Base-by-base conservation (phyloP, 1,140 invertebrate genomes). In the Saccostrea glomerata region DNA sequence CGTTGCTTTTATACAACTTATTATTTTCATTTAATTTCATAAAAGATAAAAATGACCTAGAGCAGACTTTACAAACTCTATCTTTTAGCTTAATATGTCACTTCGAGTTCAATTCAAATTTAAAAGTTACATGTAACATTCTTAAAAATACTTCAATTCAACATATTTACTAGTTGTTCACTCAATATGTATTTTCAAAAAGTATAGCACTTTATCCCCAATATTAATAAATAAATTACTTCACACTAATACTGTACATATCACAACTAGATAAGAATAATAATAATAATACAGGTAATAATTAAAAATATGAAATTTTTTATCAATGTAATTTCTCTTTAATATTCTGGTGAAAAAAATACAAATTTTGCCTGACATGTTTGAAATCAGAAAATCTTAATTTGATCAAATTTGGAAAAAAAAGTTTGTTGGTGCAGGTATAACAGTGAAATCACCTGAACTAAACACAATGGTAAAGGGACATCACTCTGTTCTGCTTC, bases 161-260 rank as follows among this genome's bases (percentile, higher is more conserved):
- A 47, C 47, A 47, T 47, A 47, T 47, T 47, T 47, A 47, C 47
- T 47, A 2, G 47, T 47, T 47, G 47, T 47, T 47, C 47, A 47
- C 47, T 47, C 47, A 47, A 47, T 47, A 47, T 9, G 47, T 47
- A 47, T 47, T 47, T 47, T 9, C 0, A 47, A 47, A 47, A 7
- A 47, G 7, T 66, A 36, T 25, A 77, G 70, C 70, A 77, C 70
- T 77, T 15, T 25, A 47, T 30, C 25, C 30, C 23, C 25, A 30
- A 77, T 30, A 73, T 73, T 30, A 73, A 36, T 77, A 77, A 77
- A 77, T 77, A 77, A 15, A 77, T 30, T 63, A 77, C 5, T 15
- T 30, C 25, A 15, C 70, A 36, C 70, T 77, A 36, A 77, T 77
- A 77, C 70, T 77, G 70, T 77, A 30, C 13, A 13, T 30, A 77